Conservation (phyloP, 2,888 invertebrate genomes). For the Microplitis manilae region DNA sequence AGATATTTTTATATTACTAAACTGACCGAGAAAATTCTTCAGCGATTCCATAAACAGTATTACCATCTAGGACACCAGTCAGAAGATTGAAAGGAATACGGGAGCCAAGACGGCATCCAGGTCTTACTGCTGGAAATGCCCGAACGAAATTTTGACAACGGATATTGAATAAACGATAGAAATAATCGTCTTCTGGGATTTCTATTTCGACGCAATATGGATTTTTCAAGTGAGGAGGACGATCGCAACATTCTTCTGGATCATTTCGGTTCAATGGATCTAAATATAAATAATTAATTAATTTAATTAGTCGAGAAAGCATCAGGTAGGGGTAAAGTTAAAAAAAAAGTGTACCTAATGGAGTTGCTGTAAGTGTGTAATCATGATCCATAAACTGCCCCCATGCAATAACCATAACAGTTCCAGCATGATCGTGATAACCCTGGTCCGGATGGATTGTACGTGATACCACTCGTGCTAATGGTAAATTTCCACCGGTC, state of each 20-base stretch:
- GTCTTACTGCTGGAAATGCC: constrained; percentile 88
- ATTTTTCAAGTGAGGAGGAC: constrained; percentile 86
- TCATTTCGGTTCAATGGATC: constrained; percentile 90
- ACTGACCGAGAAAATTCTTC: constrained; percentile 84
- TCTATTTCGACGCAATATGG: constrained; percentile 93
- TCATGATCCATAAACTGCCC: constrained; percentile 97
- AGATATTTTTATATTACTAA: too few species aligned
- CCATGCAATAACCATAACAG: constrained; percentile 95
- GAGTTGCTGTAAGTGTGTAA: constrained; percentile 90
- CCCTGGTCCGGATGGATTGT: constrained; percentile 95
- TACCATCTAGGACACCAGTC: constrained; percentile 89
- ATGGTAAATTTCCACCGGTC: constrained; percentile 84
- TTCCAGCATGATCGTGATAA: constrained; percentile 93
- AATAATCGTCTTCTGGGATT: constrained; percentile 91
- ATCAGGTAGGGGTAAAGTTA: background rate
- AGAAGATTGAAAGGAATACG: constrained; percentile 89
- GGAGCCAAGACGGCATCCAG: constrained; percentile 90
- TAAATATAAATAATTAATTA: constrained; percentile 62
- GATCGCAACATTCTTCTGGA: constrained; percentile 91
- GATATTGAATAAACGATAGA: constrained; percentile 87
- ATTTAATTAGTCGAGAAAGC: background rate
- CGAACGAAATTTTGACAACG: constrained; percentile 93
- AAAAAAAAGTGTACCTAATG: constrained; percentile 77
- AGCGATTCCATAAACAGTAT: constrained; percentile 90
- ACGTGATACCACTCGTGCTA: constrained; percentile 88